These are phyloP conservation scores for Proales similis DNA, from an alignment of 1,140 invertebrate species.

Conservation along the genomic window DNA sequence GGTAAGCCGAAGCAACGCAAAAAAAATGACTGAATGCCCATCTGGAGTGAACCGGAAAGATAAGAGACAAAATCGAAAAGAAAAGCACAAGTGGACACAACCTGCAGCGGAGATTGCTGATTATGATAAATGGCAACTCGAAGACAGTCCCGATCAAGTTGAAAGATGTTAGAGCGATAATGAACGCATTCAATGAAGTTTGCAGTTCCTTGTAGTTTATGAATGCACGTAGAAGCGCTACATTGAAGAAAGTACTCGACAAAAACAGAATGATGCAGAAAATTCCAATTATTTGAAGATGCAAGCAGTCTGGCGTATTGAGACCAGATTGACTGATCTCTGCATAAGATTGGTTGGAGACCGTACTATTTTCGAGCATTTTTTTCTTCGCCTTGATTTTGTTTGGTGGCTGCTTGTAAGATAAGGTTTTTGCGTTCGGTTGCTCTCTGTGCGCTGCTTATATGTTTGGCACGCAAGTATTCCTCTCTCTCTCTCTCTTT, in stretches of 20 bases:
- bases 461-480: no score
- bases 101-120: slow-evolving; percentile 22
- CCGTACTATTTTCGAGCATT: no score
- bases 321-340: no score
- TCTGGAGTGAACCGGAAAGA: background rate
- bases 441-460: no score
- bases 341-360: no score
- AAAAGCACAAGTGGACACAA: no score
- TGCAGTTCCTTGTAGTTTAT: slow-evolving; percentile 9
- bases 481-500: no score
- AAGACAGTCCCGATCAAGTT: slow-evolving; percentile 10
- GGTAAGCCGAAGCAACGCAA: background rate
- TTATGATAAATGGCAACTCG: slow-evolving; percentile 34
- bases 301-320: slow-evolving; percentile 32
- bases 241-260: slow-evolving; percentile 14
- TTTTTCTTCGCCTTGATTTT: no score
- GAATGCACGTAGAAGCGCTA: background rate
- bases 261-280: background rate
- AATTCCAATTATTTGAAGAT: slow-evolving; percentile 14
- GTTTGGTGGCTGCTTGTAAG: no score
- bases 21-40: background rate
- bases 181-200: slow-evolving; percentile 18
- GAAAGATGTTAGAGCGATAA: slow-evolving; percentile 29
- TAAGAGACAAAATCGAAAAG: no score
- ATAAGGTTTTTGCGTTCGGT: no score